Conservation (phyloP, 1,140 invertebrate genomes). For the Palaemon carinicauda region DNA sequence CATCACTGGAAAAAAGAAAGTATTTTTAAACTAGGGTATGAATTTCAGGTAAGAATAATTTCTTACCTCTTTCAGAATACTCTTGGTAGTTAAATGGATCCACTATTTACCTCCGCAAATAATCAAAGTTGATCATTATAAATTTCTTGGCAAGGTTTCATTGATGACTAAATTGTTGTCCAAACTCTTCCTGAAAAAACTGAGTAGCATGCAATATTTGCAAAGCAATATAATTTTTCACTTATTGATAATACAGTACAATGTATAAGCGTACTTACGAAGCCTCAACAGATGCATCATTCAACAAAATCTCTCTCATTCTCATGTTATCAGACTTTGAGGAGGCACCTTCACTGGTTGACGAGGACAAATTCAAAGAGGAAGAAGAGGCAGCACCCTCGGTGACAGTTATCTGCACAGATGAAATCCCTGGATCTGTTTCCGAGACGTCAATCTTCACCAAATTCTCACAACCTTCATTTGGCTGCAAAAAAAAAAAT, state of each 20-base stretch:
- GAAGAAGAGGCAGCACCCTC: slow-evolving; percentile 59
- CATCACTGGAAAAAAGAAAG: slow-evolving; percentile 24
- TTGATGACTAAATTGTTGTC: no score
- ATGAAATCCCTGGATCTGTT: slow-evolving; percentile 66
- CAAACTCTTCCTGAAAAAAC: no score
- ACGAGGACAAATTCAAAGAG: slow-evolving; percentile 16
- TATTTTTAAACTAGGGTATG: background rate
- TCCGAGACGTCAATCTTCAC: slow-evolving; percentile 63
- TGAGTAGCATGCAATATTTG: no score
- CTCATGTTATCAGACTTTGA: slow-evolving; percentile 64
- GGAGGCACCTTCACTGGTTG: slow-evolving; percentile 33
- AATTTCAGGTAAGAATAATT: background rate
- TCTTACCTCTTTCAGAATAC: no score
- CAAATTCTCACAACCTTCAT: slow-evolving; percentile 44
- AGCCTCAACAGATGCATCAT: slow-evolving; percentile 67
- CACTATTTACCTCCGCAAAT: no score
- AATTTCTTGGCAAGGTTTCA: no score
- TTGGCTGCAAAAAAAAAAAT: slow-evolving; percentile 26
- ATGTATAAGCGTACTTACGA: slow-evolving; percentile 67
- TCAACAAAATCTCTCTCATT: slow-evolving; percentile 68
- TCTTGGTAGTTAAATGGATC: no score
- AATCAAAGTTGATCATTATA: no score
- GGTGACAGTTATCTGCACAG: slow-evolving; percentile 65
- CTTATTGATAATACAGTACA: background rate
- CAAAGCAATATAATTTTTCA: background rate